Percentiles rank a stretch among this genome's conserved stretches.
Conservation (phyloP, 2,113 vertebrate genomes). For the Philantomba maxwellii region DNA sequence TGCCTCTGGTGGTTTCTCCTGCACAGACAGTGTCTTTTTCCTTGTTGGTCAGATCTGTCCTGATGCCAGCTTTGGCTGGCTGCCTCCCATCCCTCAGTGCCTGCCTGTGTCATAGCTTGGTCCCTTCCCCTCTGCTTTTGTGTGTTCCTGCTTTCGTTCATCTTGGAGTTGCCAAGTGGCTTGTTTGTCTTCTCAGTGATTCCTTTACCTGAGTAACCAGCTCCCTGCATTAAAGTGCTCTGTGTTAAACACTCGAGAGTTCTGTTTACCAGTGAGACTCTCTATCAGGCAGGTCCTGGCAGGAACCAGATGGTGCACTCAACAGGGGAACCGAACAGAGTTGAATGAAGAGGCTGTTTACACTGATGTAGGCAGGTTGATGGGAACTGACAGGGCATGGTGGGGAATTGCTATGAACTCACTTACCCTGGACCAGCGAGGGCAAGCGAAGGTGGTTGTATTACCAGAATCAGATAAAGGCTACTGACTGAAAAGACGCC, state of each 20-base stretch:
- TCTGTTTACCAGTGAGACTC: conserved; percentile 57
- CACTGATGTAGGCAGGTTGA: not conserved
- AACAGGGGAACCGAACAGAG: conserved; percentile 31
- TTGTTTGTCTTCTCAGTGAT: conserved; percentile 40
- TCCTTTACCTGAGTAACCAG: conserved; percentile 49
- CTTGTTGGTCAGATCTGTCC: not conserved
- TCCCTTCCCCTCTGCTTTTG: not conserved
- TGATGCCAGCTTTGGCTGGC: not conserved
- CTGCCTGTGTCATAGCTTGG: not conserved
- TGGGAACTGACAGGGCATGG: not conserved
- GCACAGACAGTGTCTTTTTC: not conserved
- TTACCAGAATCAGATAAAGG: not conserved
- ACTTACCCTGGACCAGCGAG: not conserved
- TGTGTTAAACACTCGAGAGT: conserved; percentile 37
- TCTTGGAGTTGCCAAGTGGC: conserved; percentile 31
- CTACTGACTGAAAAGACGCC: not conserved
- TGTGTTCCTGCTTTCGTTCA: not conserved
- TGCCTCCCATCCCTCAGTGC: not conserved
- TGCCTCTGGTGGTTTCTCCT: not conserved
- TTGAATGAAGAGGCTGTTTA: conserved; percentile 47
- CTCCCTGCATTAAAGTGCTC: conserved; percentile 36
- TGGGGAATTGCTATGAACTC: not conserved
- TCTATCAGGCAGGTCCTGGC: conserved; percentile 43
- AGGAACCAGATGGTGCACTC: conserved; percentile 67
- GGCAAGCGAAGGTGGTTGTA: not conserved